Base-by-base conservation (phyloP, 92 coral and sea anemone genomes). In the Umimayanthus chanpuru region DNA sequence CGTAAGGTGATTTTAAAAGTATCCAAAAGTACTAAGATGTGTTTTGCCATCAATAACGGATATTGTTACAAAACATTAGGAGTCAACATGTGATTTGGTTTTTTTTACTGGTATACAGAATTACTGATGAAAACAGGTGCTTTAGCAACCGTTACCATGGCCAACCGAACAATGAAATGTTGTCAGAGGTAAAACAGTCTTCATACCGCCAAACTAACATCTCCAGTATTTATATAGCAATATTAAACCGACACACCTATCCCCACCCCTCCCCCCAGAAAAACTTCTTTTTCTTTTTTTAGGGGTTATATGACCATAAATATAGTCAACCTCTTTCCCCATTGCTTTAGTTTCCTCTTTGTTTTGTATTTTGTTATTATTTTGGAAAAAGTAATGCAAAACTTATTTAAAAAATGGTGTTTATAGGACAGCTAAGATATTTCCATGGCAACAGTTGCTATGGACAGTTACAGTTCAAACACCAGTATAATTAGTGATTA, bases 31-130 rank as follows among this genome's bases (percentile, higher is more conserved):
- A 73, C 77, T 32, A 9, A 73, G 41, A 73, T 73, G 36, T 73
- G 77, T 73, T 73, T 73, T 70, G 12, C 4, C 2, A 25, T 70
- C 74, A 70, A 70, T 70, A 38, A 70, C 74, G 16, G 16, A 0
- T 73, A 73, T 73, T 73, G 77, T 73, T 73, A 73, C 77, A 15
- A 73, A 73, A 73, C 47, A 73, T 73, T 70, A 25, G 74, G 74
- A 70, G 26, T 70, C 74, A 70, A 32, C 43, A 73, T 15, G 77
- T 73, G 43, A 72, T 72, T 72, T 25, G 76, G 76, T 72, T 0
- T 1, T 72, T 72, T 72, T 72, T 72, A 72, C 30, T 72, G 76
- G 76, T 72, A 72, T 72, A 72, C 76, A 1, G 23, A 28, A 28
- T 73, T 32, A 73, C 36, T 73, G 77, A 73, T 73, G 10, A n/a